phyloP scores from a whole-genome alignment of 1,140 invertebrate species.

The Zaprionus kolodkinae region DNA sequence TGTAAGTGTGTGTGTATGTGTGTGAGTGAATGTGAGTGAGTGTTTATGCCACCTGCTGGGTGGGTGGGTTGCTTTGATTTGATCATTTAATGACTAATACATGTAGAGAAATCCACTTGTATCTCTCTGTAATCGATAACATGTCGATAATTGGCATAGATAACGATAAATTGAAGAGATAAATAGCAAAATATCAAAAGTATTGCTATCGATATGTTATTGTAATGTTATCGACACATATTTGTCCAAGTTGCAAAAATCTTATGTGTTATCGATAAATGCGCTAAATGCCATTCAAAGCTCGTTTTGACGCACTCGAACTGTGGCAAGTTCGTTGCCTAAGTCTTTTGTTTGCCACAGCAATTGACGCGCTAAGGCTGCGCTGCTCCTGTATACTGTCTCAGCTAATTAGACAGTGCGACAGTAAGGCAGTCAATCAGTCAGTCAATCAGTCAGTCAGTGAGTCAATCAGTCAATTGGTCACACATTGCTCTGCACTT shows the following conservation, averaged over 20 bases:
- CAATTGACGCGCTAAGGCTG: neutral
- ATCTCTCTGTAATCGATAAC: conserved; percentile 4
- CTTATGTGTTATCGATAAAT: neutral
- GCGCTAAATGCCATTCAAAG: neutral
- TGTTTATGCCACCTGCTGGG: conserved; percentile 3
- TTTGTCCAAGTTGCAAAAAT: neutral
- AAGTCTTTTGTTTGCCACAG: conserved; percentile 61
- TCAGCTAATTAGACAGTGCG: too few species aligned
- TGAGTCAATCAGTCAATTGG: conserved; percentile 11
- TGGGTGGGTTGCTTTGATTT: neutral
- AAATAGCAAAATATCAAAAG: too few species aligned
- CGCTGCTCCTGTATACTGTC: too few species aligned
- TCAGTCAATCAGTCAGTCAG: conserved; percentile 19
- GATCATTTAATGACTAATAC: conserved; percentile 23
- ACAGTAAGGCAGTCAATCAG: neutral
- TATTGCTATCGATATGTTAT: too few species aligned
- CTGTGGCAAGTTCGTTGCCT: conserved; percentile 65
- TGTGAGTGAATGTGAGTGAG: neutral
- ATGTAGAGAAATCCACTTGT: conserved; percentile 22
- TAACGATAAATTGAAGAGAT: neutral
- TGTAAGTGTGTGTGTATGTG: neutral
- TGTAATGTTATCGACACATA: neutral
- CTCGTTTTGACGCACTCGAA: too few species aligned
- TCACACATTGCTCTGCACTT: conserved; percentile 16
- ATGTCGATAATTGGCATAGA: neutral